Base-by-base conservation (phyloP, 2,888 invertebrate genomes). In the Biston stratarius region DNA sequence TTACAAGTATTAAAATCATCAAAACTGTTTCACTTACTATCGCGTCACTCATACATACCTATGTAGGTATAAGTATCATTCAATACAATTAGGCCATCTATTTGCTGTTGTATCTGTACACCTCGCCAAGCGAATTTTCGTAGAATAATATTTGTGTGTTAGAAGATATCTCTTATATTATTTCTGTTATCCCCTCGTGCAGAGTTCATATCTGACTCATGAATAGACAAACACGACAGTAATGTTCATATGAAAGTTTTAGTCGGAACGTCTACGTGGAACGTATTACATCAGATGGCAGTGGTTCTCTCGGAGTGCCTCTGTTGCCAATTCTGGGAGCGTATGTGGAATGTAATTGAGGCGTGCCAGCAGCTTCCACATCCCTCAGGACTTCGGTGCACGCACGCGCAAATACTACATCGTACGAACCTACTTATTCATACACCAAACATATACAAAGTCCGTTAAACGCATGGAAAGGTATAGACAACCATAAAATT, bases 301-400 rank as follows among this genome's bases (percentile, higher is more conserved):
- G 75, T 75, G 79, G 80, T 82, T 82, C 75, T 74, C 77, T 74
- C 75, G 76, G 74, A 75, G 82, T 80, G 80, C 77, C 78, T 83
- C 82, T 82, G 85, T 87, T 83, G 85, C 77, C 77, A 81, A 88
- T 88, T 88, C 87, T 77, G 77, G 71, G 71, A 83, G 80, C 86
- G 85, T 86, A 85, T 83, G 76, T 82, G 85, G 84, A 85, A 85
- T 86, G 87, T 89, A 90, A 91, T 90, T 88, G 87, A 86, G 83
- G 86, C 84, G 82, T 86, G 84, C 83, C 86, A 84, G 84, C 74
- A 83, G 77, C 80, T 77, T 77, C 77, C 74, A 73, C 74, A 75
- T 85, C 87, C 87, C 80, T 47, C 67, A 87, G 86, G 89, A 87
- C 71, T 77, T 78, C 72, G 74, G 68, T 72, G 74, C 79, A 81